Base-by-base conservation (phyloP, 1,140 invertebrate genomes). In the Drosophila suzukii region DNA sequence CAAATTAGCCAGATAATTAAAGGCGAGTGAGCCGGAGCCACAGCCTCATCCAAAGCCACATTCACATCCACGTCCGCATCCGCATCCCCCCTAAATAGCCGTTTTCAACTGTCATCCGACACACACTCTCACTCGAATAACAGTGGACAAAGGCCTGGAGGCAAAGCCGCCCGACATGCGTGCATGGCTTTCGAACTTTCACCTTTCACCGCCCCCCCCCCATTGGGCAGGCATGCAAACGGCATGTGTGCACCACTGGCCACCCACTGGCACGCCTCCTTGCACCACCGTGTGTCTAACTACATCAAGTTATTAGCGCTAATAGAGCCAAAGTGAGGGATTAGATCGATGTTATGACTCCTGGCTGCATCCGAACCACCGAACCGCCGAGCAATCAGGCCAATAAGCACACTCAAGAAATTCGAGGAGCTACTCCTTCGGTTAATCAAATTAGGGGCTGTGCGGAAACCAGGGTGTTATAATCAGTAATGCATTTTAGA, bases 271-370 rank as follows among this genome's bases (percentile, higher is more conserved):
- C n/a, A 8, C 17, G 17, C 36, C 1, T 20, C 32, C 6, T 12
- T 34, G 32, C 53, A 62, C 71, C 20, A 13, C 75, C 59, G 66
- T 73, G 71, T 76, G 55, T 47, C 62, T 80, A 66, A 77, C 66
- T 80, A 62, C 81, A 84, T 79, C 72, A 84, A 61, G 62, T 70
- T 84, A 84, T 84, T 80, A 84, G 62, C 76, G 67, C 71, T 80
- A 80, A 84, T 84, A 77, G 73, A 47, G 58, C 66, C 72, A 70
- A 84, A 84, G 81, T 84, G 81, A 74, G 41, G 54, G 67, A 84
- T 84, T 84, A 84, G 67, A 65, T 84, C 78, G 67, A 80, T 84
- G 82, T 70, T 73, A 77, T 80, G 81, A 61, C 76, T 77, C 63
- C 54, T 72, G 61, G 46, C 58, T 44, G 57, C 60, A 73, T 36